Conservation (phyloP, 2,888 invertebrate genomes). For the Paralinhomoeus sp. region DNA sequence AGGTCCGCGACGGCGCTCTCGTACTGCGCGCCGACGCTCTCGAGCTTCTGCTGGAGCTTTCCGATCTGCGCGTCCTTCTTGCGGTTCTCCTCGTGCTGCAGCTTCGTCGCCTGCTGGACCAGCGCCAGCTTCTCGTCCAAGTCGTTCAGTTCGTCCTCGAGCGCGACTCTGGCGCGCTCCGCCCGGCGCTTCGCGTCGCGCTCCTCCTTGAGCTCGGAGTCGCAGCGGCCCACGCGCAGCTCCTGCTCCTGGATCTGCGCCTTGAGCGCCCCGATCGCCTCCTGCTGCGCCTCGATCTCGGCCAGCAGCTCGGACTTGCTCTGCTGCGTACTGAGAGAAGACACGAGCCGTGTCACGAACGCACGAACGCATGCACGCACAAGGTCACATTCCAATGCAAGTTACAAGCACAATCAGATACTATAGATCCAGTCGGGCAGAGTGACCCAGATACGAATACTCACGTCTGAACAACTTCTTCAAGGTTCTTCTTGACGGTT, state of each 20-base stretch:
- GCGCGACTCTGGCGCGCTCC: background rate
- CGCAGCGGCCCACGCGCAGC: background rate
- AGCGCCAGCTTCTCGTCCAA: background rate
- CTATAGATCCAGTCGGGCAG: no score
- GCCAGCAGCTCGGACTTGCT: no score
- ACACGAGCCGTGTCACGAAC: background rate
- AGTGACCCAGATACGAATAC: no score
- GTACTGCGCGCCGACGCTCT: slow-evolving; percentile 18
- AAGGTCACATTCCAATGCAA: no score
- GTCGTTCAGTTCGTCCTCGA: background rate
- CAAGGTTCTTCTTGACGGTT: background rate
- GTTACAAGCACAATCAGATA: no score
- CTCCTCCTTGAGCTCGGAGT: background rate
- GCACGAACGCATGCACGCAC: no score
- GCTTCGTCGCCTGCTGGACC: background rate
- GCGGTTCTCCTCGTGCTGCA: slow-evolving; percentile 16
- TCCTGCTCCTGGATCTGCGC: no score
- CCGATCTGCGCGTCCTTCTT: slow-evolving; percentile 12
- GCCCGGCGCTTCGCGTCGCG: background rate
- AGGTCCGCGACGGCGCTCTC: slow-evolving; percentile 18
- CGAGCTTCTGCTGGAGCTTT: slow-evolving; percentile 16
- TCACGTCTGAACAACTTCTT: background rate
- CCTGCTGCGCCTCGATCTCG: no score
- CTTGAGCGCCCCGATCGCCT: no score
- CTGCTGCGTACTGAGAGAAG: no score